Base-by-base conservation (phyloP, 23 tunicate genomes). In the Halocynthia aurantium region DNA sequence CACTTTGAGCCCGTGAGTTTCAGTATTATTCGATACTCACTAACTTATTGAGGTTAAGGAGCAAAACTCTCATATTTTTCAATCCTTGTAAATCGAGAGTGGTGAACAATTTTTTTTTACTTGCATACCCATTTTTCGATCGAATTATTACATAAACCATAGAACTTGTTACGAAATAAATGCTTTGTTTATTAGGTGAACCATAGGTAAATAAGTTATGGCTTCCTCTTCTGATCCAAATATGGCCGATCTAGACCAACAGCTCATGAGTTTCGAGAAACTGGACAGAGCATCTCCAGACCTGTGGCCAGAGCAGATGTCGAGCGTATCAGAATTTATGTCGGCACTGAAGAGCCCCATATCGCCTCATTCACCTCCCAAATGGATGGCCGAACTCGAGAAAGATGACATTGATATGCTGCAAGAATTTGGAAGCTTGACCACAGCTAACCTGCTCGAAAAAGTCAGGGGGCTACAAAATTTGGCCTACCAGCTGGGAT, bases 271-370 rank as follows among this genome's bases (percentile, higher is more conserved):
- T 51, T 83, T 82, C 12, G 98, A 92, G 63, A 92, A 86, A 73
- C 73, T 92, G 58, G 98, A 92, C 61, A 62, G 98, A 19, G 85
- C 98, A 8, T 92, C 98, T 0, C 98, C 98, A 8, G 98, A 92
- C 69, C 58, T 92, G 22, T 92, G 98, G 98, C 98, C 98, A 5
- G 98, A 92, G 64, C 92, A 92, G 61, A 76, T 90, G 96, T 18
- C 78, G 40, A 87, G 88, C 40, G 80, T 91, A 8, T 84, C 97
- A 10, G 97, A 90, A 70, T 90, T 90, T 68, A 78, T 92, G 85
- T 68, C 86, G 0, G 63, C 56, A 50, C 52, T 92, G 49, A 85
- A 85, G 80, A 92, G 98, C 62, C 96, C 96, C 19, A 80, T 83
- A 83, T 73, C 87, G 5, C 97, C 97, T 0, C 72, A 72, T 15